phyloP scores from a whole-genome alignment of 2,113 vertebrate genomes.

The Oostethus manadensis region DNA sequence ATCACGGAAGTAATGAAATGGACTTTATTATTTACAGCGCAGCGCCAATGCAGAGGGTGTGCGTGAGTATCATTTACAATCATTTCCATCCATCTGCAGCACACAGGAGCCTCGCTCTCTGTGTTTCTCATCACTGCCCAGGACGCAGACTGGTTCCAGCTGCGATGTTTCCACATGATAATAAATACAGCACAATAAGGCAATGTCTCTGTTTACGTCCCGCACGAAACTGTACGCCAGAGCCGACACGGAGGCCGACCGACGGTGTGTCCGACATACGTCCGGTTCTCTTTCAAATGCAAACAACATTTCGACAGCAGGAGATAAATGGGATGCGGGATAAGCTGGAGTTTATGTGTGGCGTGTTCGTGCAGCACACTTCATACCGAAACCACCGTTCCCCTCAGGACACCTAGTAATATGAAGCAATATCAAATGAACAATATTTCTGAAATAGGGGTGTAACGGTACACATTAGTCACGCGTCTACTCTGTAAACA shows the following conservation, averaged over 20 bases:
- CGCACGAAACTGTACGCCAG: conserved; percentile 72
- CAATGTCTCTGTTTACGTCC: conserved; percentile 64
- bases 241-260: conserved; percentile 12
- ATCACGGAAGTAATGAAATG: conserved; percentile 58
- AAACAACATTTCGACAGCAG: not conserved
- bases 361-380: no score
- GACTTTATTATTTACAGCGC: conserved; percentile 65
- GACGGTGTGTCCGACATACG: conserved; percentile 10
- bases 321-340: no score
- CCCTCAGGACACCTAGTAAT: no score
- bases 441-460: no score
- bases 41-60: conserved; percentile 50
- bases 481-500: no score
- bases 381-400: no score
- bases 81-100: conserved; percentile 44
- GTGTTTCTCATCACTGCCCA: conserved; percentile 19
- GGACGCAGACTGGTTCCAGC: conserved; percentile 24
- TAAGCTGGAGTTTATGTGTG: no score
- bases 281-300: conserved; percentile 17
- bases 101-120: conserved; percentile 29
- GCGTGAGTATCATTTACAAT: conserved; percentile 51
- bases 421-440: no score
- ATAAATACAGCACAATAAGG: conserved; percentile 63
- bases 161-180: conserved; percentile 48
- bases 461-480: no score